Percentiles rank a stretch among this genome's conserved stretches.
phyloP scores from a whole-genome alignment of 2,888 invertebrate species.

The Drosophila mimica region DNA sequence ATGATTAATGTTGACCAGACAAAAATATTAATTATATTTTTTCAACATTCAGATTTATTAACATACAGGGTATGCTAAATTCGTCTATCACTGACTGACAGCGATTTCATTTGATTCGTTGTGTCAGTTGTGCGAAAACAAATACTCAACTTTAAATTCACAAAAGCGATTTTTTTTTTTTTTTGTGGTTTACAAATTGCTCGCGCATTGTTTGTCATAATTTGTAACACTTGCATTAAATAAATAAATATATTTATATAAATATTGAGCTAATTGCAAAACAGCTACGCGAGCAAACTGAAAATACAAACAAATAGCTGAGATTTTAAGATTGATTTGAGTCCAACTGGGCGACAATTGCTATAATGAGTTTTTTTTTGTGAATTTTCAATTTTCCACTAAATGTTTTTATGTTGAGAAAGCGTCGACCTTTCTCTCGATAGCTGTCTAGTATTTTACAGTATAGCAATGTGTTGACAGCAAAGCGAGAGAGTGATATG shows the following conservation, averaged over 20 bases:
- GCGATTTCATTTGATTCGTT: neutral
- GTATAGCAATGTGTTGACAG: slow-evolving; percentile 35
- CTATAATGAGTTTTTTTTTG: slow-evolving; percentile 15
- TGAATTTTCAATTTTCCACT: slow-evolving; percentile 5
- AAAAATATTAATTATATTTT: neutral
- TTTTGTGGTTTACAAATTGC: slow-evolving; percentile 30
- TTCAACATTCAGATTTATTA: no score
- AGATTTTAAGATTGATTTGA: slow-evolving; percentile 6
- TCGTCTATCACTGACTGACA: neutral
- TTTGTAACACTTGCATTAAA: slow-evolving; percentile 36
- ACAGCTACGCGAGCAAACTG: neutral
- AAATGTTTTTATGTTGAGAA: slow-evolving; percentile 25
- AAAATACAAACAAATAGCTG: neutral
- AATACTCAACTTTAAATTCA: neutral
- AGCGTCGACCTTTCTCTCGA: slow-evolving; percentile 54
- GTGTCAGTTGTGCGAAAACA: slow-evolving; percentile 21
- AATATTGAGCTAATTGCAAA: slow-evolving; percentile 23
- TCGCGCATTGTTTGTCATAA: slow-evolving; percentile 32
- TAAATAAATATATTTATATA: slow-evolving; percentile 14
- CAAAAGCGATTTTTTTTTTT: slow-evolving; percentile 1
- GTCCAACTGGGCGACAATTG: slow-evolving; percentile 40
- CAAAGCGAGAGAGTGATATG: neutral
- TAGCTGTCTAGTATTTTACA: slow-evolving; percentile 9
- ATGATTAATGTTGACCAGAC: neutral
- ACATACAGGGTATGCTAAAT: neutral